These are phyloP conservation scores for Hypotaenidia philippensis DNA, from an alignment of 2,797 vertebrate genomes.

Conservation along the genomic window DNA sequence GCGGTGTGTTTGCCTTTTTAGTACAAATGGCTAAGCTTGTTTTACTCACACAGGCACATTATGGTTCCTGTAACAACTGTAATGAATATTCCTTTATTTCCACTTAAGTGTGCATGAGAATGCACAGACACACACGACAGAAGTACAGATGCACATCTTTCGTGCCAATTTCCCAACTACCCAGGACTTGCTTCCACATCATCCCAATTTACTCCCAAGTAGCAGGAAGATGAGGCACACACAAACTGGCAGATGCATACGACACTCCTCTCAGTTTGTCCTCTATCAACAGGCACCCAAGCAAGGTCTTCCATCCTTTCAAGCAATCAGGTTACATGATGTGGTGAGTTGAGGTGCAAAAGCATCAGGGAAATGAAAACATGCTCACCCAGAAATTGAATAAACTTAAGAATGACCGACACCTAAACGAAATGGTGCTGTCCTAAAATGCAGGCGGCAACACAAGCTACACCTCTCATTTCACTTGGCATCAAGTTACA, in stretches of 20 bases:
- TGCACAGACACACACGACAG: neutral
- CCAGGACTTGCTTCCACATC: neutral
- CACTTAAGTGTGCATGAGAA: neutral
- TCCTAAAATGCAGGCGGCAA: neutral
- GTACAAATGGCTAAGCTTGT: neutral
- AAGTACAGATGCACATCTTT: neutral
- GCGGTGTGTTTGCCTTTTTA: neutral
- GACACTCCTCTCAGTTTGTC: neutral
- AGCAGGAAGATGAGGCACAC: neutral
- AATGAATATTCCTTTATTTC: neutral
- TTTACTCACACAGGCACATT: neutral
- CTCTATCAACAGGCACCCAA: neutral
- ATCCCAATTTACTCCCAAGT: neutral
- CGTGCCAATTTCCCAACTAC: neutral
- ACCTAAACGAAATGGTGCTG: neutral
- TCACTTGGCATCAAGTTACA: neutral
- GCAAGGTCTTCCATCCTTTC: neutral
- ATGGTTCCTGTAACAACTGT: neutral
- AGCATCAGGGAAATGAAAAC: neutral
- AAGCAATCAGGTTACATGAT: neutral
- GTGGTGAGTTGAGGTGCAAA: neutral
- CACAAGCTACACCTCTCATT: neutral
- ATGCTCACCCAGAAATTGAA: neutral
- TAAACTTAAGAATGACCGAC: neutral
- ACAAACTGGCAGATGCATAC: neutral